phyloP scores from a whole-genome alignment of 2,888 invertebrate species.

The Caenorhabditis virilis region DNA sequence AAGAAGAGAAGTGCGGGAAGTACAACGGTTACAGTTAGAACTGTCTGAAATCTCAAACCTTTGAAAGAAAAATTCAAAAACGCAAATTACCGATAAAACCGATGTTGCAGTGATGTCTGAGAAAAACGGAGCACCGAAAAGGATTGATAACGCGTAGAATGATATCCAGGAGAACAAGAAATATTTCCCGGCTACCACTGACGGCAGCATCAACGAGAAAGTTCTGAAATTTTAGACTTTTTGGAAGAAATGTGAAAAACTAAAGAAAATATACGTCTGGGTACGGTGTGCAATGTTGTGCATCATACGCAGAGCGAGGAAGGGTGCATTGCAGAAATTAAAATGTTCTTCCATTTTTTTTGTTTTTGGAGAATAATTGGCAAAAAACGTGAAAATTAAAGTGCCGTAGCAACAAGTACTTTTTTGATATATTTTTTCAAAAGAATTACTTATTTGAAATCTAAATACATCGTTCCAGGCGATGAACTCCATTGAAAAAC shows the following conservation, averaged over 20 bases:
- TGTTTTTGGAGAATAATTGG: too few relatives aligned
- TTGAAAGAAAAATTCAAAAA: slow-evolving; percentile 3
- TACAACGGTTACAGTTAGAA: slow-evolving; percentile 12
- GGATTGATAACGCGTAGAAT: slow-evolving; percentile 38
- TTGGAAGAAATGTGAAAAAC: too few relatives aligned
- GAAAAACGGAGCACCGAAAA: slow-evolving; percentile 56
- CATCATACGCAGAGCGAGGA: background rate
- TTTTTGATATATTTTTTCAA: too few relatives aligned
- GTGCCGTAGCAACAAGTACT: too few relatives aligned
- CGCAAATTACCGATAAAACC: slow-evolving; percentile 27
- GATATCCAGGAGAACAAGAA: background rate
- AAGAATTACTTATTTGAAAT: too few relatives aligned
- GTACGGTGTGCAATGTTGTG: background rate
- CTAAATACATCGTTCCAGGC: too few relatives aligned
- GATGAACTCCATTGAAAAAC: too few relatives aligned
- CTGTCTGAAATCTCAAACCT: slow-evolving; percentile 10
- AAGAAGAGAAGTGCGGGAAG: slow-evolving; percentile 7
- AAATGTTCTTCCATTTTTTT: too few relatives aligned
- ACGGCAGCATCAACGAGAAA: background rate
- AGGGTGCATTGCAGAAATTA: background rate
- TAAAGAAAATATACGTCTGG: too few relatives aligned
- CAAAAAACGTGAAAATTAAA: too few relatives aligned
- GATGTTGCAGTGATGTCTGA: slow-evolving; percentile 19
- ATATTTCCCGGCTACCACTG: too few relatives aligned
- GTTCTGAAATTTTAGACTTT: too few relatives aligned